phyloP scores from a whole-genome alignment of 2,113 vertebrate species.

The Hydropotes inermis region DNA sequence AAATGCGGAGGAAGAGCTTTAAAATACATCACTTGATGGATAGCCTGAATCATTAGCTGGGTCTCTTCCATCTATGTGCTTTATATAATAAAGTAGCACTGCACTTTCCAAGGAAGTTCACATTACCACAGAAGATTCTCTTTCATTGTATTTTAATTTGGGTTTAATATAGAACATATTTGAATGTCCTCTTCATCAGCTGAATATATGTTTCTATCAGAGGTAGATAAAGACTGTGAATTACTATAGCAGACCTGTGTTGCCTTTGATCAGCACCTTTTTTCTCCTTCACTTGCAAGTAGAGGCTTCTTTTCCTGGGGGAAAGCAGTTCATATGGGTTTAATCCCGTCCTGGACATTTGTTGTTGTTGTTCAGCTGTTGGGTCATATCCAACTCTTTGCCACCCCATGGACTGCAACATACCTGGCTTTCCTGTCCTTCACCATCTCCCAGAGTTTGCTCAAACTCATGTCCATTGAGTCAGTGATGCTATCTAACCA shows the following conservation, averaged over 20 bases:
- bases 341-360: neutral
- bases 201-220: slow-evolving; percentile 29
- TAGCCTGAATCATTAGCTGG: slow-evolving; percentile 8
- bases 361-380: neutral
- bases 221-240: slow-evolving; percentile 27
- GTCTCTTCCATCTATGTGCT: slow-evolving; percentile 34
- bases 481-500: neutral
- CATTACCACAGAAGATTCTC: slow-evolving; percentile 26
- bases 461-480: neutral
- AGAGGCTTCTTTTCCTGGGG: neutral
- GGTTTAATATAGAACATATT: slow-evolving; percentile 43
- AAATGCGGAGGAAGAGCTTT: slow-evolving; percentile 47
- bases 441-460: neutral
- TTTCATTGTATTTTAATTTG: slow-evolving; percentile 64
- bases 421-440: neutral
- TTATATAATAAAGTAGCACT: slow-evolving; percentile 47
- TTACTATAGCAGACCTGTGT: neutral
- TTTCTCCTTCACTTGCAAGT: neutral
- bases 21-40: slow-evolving; percentile 44
- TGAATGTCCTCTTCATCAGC: neutral
- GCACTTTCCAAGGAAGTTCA: slow-evolving; percentile 36
- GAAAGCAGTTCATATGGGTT: neutral
- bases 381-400: neutral
- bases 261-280: neutral
- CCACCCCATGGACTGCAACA: neutral